Base-by-base conservation (phyloP, 2,888 invertebrate genomes). In the Unio pictorum region DNA sequence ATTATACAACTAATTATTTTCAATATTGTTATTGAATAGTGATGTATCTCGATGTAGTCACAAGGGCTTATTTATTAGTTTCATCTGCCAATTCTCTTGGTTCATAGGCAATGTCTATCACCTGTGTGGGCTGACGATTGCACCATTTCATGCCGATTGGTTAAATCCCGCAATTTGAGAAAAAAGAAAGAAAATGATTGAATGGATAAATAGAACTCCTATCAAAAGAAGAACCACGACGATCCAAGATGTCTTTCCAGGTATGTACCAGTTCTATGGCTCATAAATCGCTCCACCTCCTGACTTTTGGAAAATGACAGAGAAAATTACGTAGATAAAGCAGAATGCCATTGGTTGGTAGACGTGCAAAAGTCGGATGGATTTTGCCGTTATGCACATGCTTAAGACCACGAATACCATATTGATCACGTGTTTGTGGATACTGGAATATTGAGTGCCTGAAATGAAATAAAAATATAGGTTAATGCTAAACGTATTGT, bases 361-460 rank as follows among this genome's bases (percentile, higher is more conserved):
- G n/a, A 80, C 55, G 60, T 82, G 82, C 1, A 79, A 72, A 15
- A 81, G 55, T 7, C 78, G 74, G n/a, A 76, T 62, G 11, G 82
- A 79, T 26, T 77, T 81, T 26, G 76, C 79, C 61, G 68, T 72
- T 58, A 79, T 61, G 2, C 69, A 8, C 15, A 82, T 17, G 59
- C 68, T 74, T 26, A 74, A 26, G 7, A 81, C 5, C 6, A 74
- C 75, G 65, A 78, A 79, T 15, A 80, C 72, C 18, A 74, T 69
- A 69, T 79, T 82, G 6, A 79, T 65, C 1, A 79, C 75, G 59
- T 82, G 82, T 23, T 68, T 80, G 66, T 80, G 72, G 60, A 80
- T 66, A 63, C 80, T 80, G 5, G 66, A 63, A 57, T 76, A 71
- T 6, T 57, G 30, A 20, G 63, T 64, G n/a, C 55, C 80, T 80